Conservation (phyloP, 2,888 invertebrate species). For the Aethes cnicana region DNA sequence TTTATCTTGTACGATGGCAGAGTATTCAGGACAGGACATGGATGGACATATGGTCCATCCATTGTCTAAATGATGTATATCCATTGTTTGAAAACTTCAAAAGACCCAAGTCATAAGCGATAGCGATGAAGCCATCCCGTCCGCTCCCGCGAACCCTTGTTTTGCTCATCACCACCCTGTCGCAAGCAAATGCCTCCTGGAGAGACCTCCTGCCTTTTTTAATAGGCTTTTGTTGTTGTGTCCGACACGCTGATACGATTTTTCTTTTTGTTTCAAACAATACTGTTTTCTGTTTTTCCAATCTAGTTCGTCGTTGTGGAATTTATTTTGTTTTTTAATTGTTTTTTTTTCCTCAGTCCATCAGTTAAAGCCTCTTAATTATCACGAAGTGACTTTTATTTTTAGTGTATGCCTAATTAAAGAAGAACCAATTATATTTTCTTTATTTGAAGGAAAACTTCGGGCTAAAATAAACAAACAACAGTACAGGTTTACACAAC, state of each 20-base stretch:
- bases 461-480: too few species aligned
- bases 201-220: constrained; percentile 28
- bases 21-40: too few species aligned
- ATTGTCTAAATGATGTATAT: too few species aligned
- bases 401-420: too few species aligned
- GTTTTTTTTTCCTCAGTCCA: neutral
- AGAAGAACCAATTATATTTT: too few species aligned
- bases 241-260: constrained; percentile 24
- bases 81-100: too few species aligned
- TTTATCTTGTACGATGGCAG: too few species aligned
- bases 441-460: too few species aligned
- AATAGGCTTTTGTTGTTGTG: constrained; percentile 30
- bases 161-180: constrained; percentile 17
- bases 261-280: constrained; percentile 27
- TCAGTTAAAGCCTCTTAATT: neutral
- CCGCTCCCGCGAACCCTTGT: constrained; percentile 1
- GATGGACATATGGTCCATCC: too few species aligned
- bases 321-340: constrained; percentile 16
- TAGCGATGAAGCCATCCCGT: neutral
- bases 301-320: constrained; percentile 16
- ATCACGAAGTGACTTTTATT: too few species aligned
- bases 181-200: constrained; percentile 29
- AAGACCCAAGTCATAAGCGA: neutral
- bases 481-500: too few species aligned
- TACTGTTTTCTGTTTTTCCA: constrained; percentile 26